Evolutionary conservation across 2,888 invertebrate species (phyloP), one percentile per base, ranked within the genome.

Genomic region (Bombylius discolor): DNA sequence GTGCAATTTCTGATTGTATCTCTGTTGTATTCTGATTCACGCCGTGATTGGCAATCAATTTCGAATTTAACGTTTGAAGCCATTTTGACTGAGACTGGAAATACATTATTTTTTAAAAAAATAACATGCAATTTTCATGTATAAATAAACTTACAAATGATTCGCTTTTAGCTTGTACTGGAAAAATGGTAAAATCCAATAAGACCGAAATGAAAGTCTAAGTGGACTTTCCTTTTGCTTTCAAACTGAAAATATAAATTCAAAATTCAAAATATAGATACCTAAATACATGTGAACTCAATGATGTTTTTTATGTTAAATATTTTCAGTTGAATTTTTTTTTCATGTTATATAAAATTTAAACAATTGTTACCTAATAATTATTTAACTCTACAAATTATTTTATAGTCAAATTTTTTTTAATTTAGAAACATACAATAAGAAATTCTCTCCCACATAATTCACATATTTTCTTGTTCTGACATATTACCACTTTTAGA

Each of bases 71-170:
- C 47, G 55, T 11, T 46, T 42, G 46, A 34, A 47, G 51, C 55
- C 55, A 55, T 55, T 33, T 36, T 51, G 39, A 13, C 39, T 47
- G 51, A 51, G 51, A 55, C 55, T 55, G 51, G 51, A 55, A 47
- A 46, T 42, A 31, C 5, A 23, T 47, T 23, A 23, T 14, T 13
- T 23, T 23, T 4, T 13, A 4, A 6, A 46, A 14, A 46, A 46
- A 46, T 14, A 46, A 14, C 12, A 46, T 46, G n/a, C 13, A 44
- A 12, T 12, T 13, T 44, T 13, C 44, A 44, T 44, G 44, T 44
- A 44, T 13, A 5, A 44, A 36, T 9, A 49, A 48, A 55, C 50
- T 55, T 23, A 55, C 47, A 55, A 50, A 42, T 49, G 44, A 44
- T 54, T 54, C 53, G 14, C 53, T 49, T 49, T 49, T 49, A 44